Conservation (phyloP, 2,113 vertebrate species). For the Hipposideros armiger region DNA sequence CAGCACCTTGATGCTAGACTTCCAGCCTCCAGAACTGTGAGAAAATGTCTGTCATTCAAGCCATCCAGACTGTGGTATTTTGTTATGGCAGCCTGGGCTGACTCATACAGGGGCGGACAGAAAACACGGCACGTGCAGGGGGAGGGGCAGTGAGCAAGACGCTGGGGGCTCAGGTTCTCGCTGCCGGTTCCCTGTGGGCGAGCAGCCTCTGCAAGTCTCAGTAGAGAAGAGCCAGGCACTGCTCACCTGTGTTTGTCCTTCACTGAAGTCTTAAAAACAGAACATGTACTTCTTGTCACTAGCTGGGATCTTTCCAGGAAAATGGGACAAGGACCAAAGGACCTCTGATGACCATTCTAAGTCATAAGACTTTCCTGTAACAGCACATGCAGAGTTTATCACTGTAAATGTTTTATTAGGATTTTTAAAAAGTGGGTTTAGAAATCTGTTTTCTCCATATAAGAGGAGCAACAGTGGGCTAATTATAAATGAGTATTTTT, state of each 20-base stretch:
- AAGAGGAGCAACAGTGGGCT: neutral
- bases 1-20: neutral
- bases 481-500: constrained; percentile 63
- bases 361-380: neutral
- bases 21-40: neutral
- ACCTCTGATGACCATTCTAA: neutral
- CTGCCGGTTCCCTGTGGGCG: neutral
- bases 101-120: too few species aligned
- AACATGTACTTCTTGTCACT: neutral
- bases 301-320: neutral
- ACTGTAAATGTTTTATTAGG: neutral
- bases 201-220: neutral
- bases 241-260: neutral
- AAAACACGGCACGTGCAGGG: neutral
- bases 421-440: neutral
- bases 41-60: neutral
- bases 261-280: neutral
- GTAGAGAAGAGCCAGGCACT: neutral
- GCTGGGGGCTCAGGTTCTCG: accelerated
- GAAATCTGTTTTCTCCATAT: neutral
- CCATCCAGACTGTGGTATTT: neutral
- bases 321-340: neutral
- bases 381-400: neutral
- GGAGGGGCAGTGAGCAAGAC: too few species aligned
- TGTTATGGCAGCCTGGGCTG: neutral